Evolutionary conservation across 2,113 vertebrate genomes (phyloP).

Genomic region (Rhizomys pruinosus): DNA sequence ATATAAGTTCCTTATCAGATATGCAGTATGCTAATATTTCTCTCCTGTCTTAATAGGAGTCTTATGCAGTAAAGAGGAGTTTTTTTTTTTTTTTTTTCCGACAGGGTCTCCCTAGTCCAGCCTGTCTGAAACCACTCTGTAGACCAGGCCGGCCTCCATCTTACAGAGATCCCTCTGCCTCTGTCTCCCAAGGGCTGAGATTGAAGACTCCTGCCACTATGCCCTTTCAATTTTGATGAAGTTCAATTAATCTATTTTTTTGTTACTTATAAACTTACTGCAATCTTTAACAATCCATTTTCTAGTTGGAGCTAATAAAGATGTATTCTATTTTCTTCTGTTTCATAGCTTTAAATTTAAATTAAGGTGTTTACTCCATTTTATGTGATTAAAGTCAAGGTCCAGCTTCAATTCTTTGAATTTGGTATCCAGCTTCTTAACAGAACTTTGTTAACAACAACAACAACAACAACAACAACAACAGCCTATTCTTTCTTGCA

Average conservation of each 20-base stretch:
- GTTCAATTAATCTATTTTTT: neutral
- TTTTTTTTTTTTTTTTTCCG: too few species aligned
- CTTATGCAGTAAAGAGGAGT: neutral
- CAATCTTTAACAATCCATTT: conserved; percentile 2
- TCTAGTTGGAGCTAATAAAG: neutral
- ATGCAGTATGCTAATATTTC: neutral
- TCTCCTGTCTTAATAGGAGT: neutral
- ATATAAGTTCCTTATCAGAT: neutral
- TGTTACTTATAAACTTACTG: neutral
- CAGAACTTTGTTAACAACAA: neutral
- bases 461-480: neutral
- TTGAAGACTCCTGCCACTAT: too few species aligned
- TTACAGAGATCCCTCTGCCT: too few species aligned
- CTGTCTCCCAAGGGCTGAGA: too few species aligned
- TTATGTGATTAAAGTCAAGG: neutral
- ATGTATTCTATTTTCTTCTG: neutral
- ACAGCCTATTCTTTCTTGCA: neutral
- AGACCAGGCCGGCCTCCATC: too few species aligned
- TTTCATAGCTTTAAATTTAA: neutral
- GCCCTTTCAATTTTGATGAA: conserved; percentile 20
- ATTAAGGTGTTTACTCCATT: conserved; percentile 23
- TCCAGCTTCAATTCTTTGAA: neutral
- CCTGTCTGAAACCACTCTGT: too few species aligned
- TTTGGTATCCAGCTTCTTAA: neutral
- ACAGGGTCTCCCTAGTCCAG: too few species aligned